Conservation (phyloP, 2,888 invertebrate genomes). For the Dexiosoma caninum region DNA sequence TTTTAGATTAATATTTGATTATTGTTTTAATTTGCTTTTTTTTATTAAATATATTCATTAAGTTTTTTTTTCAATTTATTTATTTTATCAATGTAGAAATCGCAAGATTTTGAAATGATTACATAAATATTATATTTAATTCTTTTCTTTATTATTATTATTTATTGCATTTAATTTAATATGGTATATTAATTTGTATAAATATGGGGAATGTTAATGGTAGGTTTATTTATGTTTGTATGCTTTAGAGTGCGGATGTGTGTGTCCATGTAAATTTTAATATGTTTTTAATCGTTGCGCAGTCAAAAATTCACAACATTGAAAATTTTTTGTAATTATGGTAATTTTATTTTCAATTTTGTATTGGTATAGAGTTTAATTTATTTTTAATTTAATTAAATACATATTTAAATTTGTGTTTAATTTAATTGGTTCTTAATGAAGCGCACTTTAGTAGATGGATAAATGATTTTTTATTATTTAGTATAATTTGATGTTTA, state of each 20-base stretch:
- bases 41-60: constrained; percentile 26
- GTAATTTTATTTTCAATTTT: constrained; percentile 25
- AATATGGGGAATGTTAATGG: constrained; percentile 14
- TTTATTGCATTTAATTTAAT: constrained; percentile 27
- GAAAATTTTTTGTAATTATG: constrained; percentile 35
- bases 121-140: constrained; percentile 48
- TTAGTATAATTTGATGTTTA: background rate
- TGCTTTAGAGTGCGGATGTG: background rate
- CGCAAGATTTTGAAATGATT: constrained; percentile 39
- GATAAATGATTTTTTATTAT: constrained; percentile 35
- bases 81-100: constrained; percentile 8
- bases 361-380: constrained; percentile 38
- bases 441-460: constrained; percentile 63
- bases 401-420: constrained; percentile 21
- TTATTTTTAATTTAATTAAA: constrained; percentile 25
- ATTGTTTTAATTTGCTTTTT: constrained; percentile 41
- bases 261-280: constrained; percentile 25
- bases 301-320: constrained; percentile 57
- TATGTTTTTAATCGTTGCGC: constrained; percentile 50
- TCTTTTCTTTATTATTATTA: background rate
- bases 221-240: background rate
- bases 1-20: constrained; percentile 60
- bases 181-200: constrained; percentile 3
- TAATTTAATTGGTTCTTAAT: constrained; percentile 66
- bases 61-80: constrained; percentile 16